These are phyloP conservation scores for Allobates femoralis DNA, from an alignment of 2,797 vertebrate genomes.

Conservation along the genomic window DNA sequence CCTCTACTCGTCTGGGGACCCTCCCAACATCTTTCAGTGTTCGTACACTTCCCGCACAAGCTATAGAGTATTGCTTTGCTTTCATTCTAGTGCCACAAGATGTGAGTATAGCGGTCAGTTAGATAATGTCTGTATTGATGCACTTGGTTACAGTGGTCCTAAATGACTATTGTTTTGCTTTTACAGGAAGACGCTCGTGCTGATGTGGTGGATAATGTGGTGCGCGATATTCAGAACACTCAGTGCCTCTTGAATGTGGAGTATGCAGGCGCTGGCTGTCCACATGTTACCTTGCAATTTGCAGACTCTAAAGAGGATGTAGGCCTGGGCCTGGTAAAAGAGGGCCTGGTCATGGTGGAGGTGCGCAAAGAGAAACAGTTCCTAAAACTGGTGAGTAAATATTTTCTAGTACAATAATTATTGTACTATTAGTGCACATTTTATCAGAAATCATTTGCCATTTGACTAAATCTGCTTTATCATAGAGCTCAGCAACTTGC, in stretches of 20 bases:
- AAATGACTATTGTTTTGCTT: neutral
- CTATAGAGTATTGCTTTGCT: conserved; percentile 91
- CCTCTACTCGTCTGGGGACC: conserved; percentile 83
- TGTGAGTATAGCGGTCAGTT: conserved; percentile 77
- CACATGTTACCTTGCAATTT: conserved; percentile 91
- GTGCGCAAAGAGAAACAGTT: conserved; percentile 92
- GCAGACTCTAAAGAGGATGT: conserved; percentile 92
- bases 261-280: conserved; percentile 81
- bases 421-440: neutral
- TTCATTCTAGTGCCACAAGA: conserved; percentile 95
- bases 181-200: conserved; percentile 89
- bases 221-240: conserved; percentile 94
- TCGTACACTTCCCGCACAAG: conserved; percentile 86
- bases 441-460: neutral
- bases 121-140: neutral
- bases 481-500: neutral
- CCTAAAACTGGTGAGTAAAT: conserved; percentile 89
- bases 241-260: conserved; percentile 97
- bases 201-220: conserved; percentile 91
- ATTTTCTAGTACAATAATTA: neutral
- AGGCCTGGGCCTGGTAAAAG: conserved; percentile 92
- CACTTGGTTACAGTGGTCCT: neutral
- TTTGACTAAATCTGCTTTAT: too few relatives aligned
- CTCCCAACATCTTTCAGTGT: conserved; percentile 90
- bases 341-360: conserved; percentile 96